Base-by-base conservation (phyloP, 2,888 invertebrate genomes). In the Ypsolopha sequella region DNA sequence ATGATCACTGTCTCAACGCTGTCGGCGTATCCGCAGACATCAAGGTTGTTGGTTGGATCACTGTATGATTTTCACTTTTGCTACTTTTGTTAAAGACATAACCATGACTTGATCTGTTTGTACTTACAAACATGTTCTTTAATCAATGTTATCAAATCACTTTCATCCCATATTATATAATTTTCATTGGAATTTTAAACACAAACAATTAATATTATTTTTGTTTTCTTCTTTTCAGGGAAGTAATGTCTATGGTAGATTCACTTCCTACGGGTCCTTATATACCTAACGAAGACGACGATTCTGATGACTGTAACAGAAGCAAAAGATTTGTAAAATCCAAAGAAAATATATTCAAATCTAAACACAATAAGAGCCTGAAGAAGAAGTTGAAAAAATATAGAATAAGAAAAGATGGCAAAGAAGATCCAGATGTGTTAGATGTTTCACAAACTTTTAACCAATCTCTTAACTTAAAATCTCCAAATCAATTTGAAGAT, bases 351-450 rank as follows among this genome's bases (percentile, higher is more conserved):
- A 65, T 61, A 56, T 60, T 64, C 33, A 80, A 71, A 60, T 59
- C 63, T 41, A 80, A 69, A 61, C 79, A 72, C 60, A 67, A 62
- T 47, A 75, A 65, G 58, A 58, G 62, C 43, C 68, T 80, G n/a
- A 78, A 70, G 56, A 75, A 68, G 43, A 85, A 79, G 60, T 61
- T 81, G 24, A 80, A 75, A 58, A 81, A 85, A 62, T 84, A 85
- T 54, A 84, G 73, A 62, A 63, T 82, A 4, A 66, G 78, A 56
- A 73, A 62, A 60, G 74, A 84, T 78, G 84, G 78, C n/a, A 61
- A 63, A 56, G 84, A 85, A 59, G 85, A 86, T 59, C 73, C 66
- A 54, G 85, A 85, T 59, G 68, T 85, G 51, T 57, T 84, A 68
- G 74, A 85, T 71, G 76, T 85, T 1, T 81, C 84, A 6, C 63